Conservation (phyloP, 2,888 invertebrate species). For the Caenorhabditis afra region DNA sequence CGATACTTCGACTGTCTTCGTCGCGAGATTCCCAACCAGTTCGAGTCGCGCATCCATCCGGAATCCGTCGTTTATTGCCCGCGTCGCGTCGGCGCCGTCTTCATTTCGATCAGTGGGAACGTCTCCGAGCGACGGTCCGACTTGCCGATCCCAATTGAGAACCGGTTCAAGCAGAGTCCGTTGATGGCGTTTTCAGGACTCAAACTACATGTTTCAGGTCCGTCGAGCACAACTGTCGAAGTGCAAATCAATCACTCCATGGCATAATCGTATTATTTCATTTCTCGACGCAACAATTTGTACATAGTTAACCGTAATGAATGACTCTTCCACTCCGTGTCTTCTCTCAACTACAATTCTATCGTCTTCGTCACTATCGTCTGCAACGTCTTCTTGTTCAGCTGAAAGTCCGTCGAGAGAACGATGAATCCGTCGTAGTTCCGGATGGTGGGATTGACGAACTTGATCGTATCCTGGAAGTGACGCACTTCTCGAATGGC, state of each 20-base stretch:
- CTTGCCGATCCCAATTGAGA: conserved; percentile 22
- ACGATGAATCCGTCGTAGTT: conserved; percentile 75
- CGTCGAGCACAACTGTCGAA: conserved; percentile 3
- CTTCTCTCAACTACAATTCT: conserved; percentile 39
- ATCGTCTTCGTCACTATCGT: conserved; percentile 73
- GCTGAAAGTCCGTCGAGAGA: conserved; percentile 75
- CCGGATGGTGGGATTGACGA: conserved; percentile 71
- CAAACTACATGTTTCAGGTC: neutral
- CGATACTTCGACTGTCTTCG: conserved; percentile 45
- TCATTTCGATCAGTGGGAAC: conserved; percentile 30
- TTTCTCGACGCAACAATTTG: conserved; percentile 3
- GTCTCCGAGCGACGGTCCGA: conserved; percentile 22
- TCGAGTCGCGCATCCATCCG: conserved; percentile 46
- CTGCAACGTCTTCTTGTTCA: conserved; percentile 71
- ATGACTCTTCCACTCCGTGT: neutral
- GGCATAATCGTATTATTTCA: neutral
- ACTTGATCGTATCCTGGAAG: conserved; percentile 73
- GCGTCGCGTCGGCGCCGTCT: conserved; percentile 33
- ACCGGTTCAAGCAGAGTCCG: conserved; percentile 7
- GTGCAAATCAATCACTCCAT: neutral
- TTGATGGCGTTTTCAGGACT: neutral
- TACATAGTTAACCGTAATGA: neutral
- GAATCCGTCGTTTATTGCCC: conserved; percentile 45
- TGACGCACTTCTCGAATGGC: neutral
- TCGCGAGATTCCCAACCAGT: conserved; percentile 39